Evolutionary conservation across 1,140 invertebrate genomes (phyloP), one percentile per base, ranked within the genome.

Genomic region (Hypsibius dujardini): DNA sequence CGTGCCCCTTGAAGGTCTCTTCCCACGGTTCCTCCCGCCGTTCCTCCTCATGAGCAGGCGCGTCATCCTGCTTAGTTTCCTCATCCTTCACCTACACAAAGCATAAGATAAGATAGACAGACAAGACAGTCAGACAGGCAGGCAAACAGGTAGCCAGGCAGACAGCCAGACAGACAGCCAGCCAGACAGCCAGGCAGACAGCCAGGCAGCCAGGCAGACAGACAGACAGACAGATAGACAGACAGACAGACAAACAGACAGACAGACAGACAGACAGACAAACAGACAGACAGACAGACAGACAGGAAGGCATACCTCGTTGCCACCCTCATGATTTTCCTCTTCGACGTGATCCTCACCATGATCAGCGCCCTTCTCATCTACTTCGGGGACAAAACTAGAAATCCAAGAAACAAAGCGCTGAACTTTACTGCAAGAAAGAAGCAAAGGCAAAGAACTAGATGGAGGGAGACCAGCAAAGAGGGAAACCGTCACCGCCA

Each of bases 1-100:
- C 88, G 80, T 95, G 90, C 0, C 86, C 86, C 77, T 95, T 94
- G 79, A 94, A 99, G 75, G 87, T 90, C 81, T 99, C 95, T 78
- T 97, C 92, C 93, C 95, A 98, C 47, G 90, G 84, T 77, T 90
- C 89, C 75, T 85, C 82, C 74, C 86, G 78, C 74, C n/a, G 50
- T 56, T 7, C 50, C 50, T 56, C 7, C n/a, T 56, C 50, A 56
- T 56, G 7, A 56, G 50, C 7, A 56, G 7, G 7, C 50, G 7
- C 50, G n/a, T 56, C 7, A 7, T 56, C 50, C 50, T 56, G 50
- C 7, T 56, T n/a, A 7, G 50, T 47, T 72, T 71, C 47, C 46
- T 70, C 70, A 62, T 40, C 47, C 46, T 72, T 46, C 42, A 1
- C 59, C 72, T 28, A 28, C 28, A 28, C 28, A 28, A 28, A 28